phyloP scores from a whole-genome alignment of 1,140 invertebrate genomes.

The Drosophila kurseongensis region DNA sequence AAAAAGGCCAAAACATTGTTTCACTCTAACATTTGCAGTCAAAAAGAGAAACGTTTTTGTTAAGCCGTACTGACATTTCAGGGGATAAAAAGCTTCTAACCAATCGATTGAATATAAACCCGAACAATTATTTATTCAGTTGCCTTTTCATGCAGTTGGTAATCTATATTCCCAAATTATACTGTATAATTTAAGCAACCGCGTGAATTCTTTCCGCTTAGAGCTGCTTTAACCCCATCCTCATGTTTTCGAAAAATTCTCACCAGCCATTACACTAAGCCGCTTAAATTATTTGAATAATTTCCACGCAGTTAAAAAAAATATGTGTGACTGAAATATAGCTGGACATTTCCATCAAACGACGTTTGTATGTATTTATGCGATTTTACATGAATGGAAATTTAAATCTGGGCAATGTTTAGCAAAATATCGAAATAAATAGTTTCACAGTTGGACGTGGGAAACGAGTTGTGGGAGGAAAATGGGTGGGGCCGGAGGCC shows the following conservation, averaged over 20 bases:
- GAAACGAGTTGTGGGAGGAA: not conserved
- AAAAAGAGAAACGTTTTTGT: not conserved
- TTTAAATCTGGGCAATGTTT: slow-evolving; percentile 65
- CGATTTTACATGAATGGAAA: slow-evolving; percentile 34
- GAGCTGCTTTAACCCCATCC: slow-evolving; percentile 25
- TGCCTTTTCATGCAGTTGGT: slow-evolving; percentile 22
- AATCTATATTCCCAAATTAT: slow-evolving; percentile 53
- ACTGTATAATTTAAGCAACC: slow-evolving; percentile 58
- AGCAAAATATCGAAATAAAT: slow-evolving; percentile 70
- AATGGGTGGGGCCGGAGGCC: slow-evolving; percentile 1
- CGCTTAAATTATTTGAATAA: slow-evolving; percentile 68
- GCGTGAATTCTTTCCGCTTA: slow-evolving; percentile 40
- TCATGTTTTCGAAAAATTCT: slow-evolving; percentile 2
- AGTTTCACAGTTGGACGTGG: slow-evolving; percentile 30
- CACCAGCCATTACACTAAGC: slow-evolving; percentile 69
- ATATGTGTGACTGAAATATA: slow-evolving; percentile 49
- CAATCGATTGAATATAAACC: not conserved
- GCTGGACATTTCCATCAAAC: slow-evolving; percentile 58
- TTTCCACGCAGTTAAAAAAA: slow-evolving; percentile 25
- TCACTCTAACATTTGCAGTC: not conserved
- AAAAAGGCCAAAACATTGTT: no score
- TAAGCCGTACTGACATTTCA: not conserved
- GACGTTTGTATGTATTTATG: slow-evolving; percentile 32
- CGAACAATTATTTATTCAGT: slow-evolving; percentile 14
- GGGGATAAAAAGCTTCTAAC: not conserved